Base-by-base conservation (phyloP, 2,888 invertebrate genomes). In the Cephus rjabovi region DNA sequence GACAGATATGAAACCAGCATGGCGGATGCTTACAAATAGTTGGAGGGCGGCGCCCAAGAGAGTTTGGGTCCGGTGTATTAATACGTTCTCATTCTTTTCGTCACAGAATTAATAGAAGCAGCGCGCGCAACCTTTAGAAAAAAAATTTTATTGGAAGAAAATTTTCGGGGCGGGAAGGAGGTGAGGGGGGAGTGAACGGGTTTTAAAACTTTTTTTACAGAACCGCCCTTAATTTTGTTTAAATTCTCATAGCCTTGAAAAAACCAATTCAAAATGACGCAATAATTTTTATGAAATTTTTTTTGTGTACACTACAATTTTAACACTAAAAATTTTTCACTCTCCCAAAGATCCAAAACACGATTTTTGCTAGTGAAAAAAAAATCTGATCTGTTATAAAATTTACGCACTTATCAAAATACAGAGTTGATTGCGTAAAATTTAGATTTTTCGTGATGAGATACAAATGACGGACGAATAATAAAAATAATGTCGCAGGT, bases 1-100 rank as follows among this genome's bases (percentile, higher is more conserved):
- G 87, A 83, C 85, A 87, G 89, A 90, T 89, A 90, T 90, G 88
- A 90, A 89, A 90, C 87, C 90, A 89, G 90, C 88, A 90, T 90
- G 90, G 90, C 90, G 90, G 90, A 90, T 90, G 90, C 90, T 90
- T 90, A 89, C 90, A 90, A 90, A 90, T 89, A 90, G 90, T 90
- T 89, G 85, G 88, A 87, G 90, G 90, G 90, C 90, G 90, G 88
- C 84, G 85, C 85, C 87, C 86, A 83, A 23, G 40, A 56, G 40
- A 56, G 15, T 56, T 56, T 56, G 23, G 40, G 40, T 23, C 40
- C 40, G 40, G 23, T 9, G 40, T 56, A 56, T 23, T 56, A 56
- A 56, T 56, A 2, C 23, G 40, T 56, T 23, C 40, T 23, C 40
- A 6, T 56, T 6, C 40, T 9, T 23, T 56, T 56, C 23, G 40